Conservation (phyloP, 1,140 invertebrate genomes). For the Lepeophtheirus salmonis region DNA sequence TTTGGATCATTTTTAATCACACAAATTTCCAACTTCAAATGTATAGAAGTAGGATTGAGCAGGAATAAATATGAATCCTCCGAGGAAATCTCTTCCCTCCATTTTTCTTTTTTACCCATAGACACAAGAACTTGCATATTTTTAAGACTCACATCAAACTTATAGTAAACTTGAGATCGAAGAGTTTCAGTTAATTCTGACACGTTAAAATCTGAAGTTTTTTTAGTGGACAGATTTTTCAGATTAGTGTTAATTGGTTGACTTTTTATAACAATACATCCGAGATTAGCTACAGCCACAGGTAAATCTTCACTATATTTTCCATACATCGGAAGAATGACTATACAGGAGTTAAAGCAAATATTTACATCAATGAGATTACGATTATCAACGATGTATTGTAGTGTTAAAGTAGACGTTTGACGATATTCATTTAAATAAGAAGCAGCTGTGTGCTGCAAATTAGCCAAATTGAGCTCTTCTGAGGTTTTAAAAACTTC, state of each 20-base stretch:
- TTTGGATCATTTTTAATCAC: slow-evolving; percentile 4
- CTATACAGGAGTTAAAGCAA: slow-evolving; percentile 1
- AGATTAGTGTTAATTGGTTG: background rate
- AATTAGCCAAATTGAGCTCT: background rate
- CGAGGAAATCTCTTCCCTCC: background rate
- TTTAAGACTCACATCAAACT: background rate
- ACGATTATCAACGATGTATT: slow-evolving; percentile 14
- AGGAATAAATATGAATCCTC: background rate
- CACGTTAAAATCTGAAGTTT: too few relatives aligned
- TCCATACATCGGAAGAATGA: background rate
- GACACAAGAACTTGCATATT: slow-evolving; percentile 3
- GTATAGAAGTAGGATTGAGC: background rate
- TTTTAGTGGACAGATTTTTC: background rate
- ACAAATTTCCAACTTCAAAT: background rate
- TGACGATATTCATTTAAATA: slow-evolving; percentile 8
- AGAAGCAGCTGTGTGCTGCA: background rate
- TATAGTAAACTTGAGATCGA: background rate
- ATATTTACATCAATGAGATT: slow-evolving; percentile 13
- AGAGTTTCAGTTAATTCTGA: background rate
- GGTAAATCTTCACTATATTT: background rate
- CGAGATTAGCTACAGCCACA: slow-evolving; percentile 1
- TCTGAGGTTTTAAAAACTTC: slow-evolving; percentile 10
- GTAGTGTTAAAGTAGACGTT: background rate
- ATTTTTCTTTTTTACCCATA: background rate
- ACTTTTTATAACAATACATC: background rate